Evolutionary conservation across 1,140 invertebrate species (phyloP).

Genomic region (Cryptotermes secundus): DNA sequence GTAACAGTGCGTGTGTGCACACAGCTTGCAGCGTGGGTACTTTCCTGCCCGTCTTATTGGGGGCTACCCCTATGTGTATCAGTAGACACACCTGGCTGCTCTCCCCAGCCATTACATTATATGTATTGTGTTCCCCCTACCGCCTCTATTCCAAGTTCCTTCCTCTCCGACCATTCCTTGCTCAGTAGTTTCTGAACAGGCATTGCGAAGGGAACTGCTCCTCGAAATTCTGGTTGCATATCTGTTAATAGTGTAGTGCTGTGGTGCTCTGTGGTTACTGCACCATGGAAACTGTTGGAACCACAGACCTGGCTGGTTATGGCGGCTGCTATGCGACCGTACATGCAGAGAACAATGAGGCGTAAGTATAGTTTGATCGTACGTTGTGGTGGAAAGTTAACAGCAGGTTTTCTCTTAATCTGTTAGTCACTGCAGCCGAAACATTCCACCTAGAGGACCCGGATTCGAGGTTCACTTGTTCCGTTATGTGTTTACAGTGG

Average conservation of each 20-base stretch:
- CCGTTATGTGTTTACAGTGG: no score
- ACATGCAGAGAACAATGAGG: neutral
- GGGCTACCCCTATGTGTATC: neutral
- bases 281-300: neutral
- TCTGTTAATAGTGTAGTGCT: neutral
- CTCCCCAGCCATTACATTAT: neutral
- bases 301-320: neutral
- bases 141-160: neutral
- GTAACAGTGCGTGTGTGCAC: neutral
- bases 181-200: neutral
- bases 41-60: neutral
- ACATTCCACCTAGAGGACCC: no score
- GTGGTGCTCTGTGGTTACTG: neutral
- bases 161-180: neutral
- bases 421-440: no score
- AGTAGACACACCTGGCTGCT: neutral
- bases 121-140: neutral
- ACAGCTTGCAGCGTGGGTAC: slow-evolving; percentile 12
- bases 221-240: neutral
- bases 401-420: no score
- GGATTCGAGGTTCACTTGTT: no score
- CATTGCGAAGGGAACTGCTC: neutral
- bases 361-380: neutral
- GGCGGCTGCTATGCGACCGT: neutral
- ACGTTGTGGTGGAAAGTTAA: no score